phyloP scores from a whole-genome alignment of 1,140 invertebrate genomes.

The Heliconius melpomene region DNA sequence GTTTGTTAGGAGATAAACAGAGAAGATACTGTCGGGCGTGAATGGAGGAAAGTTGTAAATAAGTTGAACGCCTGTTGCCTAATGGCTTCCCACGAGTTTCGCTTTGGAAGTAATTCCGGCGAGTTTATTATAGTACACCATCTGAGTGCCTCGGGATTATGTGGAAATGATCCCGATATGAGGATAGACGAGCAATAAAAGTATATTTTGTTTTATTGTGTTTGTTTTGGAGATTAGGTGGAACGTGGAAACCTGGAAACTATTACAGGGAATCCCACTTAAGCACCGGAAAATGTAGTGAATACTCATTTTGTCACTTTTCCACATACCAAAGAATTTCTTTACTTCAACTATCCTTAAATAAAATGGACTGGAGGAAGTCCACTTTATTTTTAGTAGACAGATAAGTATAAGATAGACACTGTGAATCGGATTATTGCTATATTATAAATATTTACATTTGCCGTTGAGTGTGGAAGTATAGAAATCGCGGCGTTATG shows the following conservation, averaged over 20 bases:
- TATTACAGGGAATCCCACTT: constrained; percentile 8
- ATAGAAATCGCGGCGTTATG: too few species aligned
- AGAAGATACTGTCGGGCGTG: constrained; percentile 21
- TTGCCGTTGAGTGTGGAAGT: too few species aligned
- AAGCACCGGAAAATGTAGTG: background rate
- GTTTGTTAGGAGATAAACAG: constrained; percentile 23
- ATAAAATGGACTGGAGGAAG: background rate
- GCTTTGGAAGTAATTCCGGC: constrained; percentile 47
- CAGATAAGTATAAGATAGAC: too few species aligned
- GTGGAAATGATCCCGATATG: constrained; percentile 29
- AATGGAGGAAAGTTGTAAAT: constrained; percentile 55
- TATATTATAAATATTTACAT: too few species aligned
- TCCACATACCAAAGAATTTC: background rate
- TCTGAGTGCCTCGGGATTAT: constrained; percentile 11
- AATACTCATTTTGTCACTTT: background rate
- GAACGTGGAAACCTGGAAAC: background rate
- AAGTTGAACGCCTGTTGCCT: constrained; percentile 58
- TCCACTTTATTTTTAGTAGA: background rate
- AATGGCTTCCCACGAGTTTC: constrained; percentile 50
- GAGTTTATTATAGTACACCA: constrained; percentile 59
- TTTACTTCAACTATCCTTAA: background rate
- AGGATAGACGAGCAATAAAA: background rate
- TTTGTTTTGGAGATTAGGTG: constrained; percentile 21
- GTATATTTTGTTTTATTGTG: constrained; percentile 10
- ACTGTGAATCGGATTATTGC: too few species aligned